Conservation (phyloP, 2,113 vertebrate species). For the Columba livia region DNA sequence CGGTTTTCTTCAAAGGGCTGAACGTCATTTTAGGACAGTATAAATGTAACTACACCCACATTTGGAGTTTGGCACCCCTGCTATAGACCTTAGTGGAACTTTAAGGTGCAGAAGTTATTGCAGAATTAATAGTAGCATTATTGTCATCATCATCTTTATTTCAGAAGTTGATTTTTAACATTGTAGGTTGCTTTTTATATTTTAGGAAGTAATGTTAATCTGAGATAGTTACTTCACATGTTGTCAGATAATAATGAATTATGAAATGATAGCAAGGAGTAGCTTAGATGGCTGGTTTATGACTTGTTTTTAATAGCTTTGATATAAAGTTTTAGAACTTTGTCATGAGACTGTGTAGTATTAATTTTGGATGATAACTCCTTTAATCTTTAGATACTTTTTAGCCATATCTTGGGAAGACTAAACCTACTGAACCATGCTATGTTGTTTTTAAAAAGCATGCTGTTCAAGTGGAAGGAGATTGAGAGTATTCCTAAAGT, state of each 20-base stretch:
- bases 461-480: neutral
- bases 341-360: neutral
- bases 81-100: neutral
- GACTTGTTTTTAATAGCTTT: neutral
- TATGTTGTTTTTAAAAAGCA: neutral
- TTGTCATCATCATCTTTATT: neutral
- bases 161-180: neutral
- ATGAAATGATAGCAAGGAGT: neutral
- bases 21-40: too few relatives aligned
- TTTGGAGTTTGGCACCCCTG: too few relatives aligned
- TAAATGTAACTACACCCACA: too few relatives aligned
- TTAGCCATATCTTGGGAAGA: neutral
- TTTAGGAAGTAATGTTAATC: neutral
- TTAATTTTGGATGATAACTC: neutral
- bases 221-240: neutral
- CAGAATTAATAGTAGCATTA: neutral
- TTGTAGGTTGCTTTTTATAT: neutral
- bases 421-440: neutral
- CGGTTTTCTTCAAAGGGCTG: too few relatives aligned
- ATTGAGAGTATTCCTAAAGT: neutral
- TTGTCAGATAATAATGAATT: neutral
- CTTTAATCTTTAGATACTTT: neutral
- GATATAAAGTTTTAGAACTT: neutral
- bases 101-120: neutral
- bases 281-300: neutral